Evolutionary conservation across 2,888 invertebrate genomes (phyloP).

Genomic region (Apodemia mormo): DNA sequence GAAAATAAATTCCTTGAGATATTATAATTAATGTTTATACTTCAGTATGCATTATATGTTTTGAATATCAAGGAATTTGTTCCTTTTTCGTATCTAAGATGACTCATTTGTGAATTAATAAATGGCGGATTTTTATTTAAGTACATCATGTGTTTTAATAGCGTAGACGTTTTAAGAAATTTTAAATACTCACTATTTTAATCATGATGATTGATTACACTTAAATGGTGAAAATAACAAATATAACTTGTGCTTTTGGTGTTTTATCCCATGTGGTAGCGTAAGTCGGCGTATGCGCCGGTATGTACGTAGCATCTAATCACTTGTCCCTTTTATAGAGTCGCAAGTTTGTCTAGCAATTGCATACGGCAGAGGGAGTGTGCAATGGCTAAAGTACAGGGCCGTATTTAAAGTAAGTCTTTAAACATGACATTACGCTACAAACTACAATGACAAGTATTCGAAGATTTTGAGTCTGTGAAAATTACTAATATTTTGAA

Average conservation of each 20-base stretch:
- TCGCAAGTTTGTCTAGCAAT: slow-evolving; percentile 75
- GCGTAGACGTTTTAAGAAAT: not conserved
- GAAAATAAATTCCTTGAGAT: not conserved
- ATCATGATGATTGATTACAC: slow-evolving; percentile 41
- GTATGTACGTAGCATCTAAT: slow-evolving; percentile 75
- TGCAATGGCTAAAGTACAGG: slow-evolving; percentile 64
- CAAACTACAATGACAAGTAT: too few relatives aligned
- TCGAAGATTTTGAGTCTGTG: too few relatives aligned
- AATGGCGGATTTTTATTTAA: not conserved
- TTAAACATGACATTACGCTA: not conserved
- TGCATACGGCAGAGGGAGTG: slow-evolving; percentile 71
- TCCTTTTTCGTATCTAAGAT: not conserved
- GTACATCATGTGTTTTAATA: not conserved
- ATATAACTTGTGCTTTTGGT: slow-evolving; percentile 40
- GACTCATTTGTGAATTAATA: not conserved
- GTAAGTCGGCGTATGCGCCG: slow-evolving; percentile 63
- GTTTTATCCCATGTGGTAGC: slow-evolving; percentile 62
- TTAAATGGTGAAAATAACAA: not conserved
- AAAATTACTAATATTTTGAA: too few relatives aligned
- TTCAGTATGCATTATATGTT: not conserved
- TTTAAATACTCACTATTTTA: slow-evolving; percentile 58
- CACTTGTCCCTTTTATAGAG: slow-evolving; percentile 80
- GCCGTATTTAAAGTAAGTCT: slow-evolving; percentile 48
- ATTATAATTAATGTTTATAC: not conserved
- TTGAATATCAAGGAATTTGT: not conserved